These are phyloP conservation scores for Leucopternis melanops DNA, from an alignment of 2,113 vertebrate genomes.

Conservation along the genomic window DNA sequence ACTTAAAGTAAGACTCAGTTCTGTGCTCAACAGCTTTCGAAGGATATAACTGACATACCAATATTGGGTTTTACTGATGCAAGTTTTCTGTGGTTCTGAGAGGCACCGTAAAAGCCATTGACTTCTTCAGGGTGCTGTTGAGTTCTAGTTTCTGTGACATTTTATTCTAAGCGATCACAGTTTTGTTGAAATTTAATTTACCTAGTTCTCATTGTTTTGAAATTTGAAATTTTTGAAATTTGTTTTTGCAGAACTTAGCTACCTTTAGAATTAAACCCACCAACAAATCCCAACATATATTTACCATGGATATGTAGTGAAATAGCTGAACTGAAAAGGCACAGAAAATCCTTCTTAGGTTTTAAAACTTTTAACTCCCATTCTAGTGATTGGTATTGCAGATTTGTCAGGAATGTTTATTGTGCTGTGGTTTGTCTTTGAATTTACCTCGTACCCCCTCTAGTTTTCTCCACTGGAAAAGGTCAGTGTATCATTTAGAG, in stretches of 20 bases:
- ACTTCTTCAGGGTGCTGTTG: not conserved
- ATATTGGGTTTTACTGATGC: accelerated
- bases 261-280: not conserved
- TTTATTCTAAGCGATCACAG: not conserved
- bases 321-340: not conserved
- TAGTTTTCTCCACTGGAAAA: not conserved
- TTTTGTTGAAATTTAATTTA: not conserved
- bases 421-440: not conserved
- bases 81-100: not conserved
- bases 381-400: not conserved
- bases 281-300: not conserved
- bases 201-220: not conserved
- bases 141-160: not conserved
- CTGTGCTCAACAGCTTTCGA: not conserved
- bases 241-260: not conserved
- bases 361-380: not conserved
- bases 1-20: conserved; percentile 78
- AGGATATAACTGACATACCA: accelerated
- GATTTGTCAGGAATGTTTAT: not conserved
- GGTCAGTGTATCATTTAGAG: not conserved
- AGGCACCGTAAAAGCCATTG: not conserved
- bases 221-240: not conserved
- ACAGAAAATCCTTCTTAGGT: not conserved
- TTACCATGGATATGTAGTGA: not conserved
- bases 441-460: not conserved